phyloP scores from a whole-genome alignment of 2,113 vertebrate species.

The Tragelaphus scriptus region DNA sequence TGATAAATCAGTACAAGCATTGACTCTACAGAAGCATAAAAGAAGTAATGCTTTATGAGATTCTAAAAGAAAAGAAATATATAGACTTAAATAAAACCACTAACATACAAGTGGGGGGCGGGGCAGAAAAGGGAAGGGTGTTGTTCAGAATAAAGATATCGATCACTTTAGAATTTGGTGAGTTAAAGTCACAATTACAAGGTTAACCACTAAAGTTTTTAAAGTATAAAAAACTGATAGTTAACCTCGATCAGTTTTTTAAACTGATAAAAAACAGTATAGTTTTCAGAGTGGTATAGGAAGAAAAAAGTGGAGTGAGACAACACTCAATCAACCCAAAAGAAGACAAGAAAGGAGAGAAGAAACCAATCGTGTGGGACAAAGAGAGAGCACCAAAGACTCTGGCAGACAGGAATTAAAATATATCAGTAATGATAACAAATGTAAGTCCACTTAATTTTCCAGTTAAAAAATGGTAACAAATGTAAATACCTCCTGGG shows the following conservation, averaged over 20 bases:
- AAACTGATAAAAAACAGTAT: background rate
- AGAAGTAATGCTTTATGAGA: background rate
- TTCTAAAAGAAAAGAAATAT: background rate
- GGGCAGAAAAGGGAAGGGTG: background rate
- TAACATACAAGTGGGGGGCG: background rate
- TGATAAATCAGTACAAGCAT: background rate
- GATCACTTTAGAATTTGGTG: background rate
- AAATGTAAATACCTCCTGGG: background rate
- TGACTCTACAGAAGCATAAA: conserved; percentile 1
- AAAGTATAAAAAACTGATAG: background rate
- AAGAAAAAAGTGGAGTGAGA: background rate
- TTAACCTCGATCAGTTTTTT: background rate
- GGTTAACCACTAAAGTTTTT: background rate
- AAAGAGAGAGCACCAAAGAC: background rate
- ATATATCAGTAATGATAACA: background rate
- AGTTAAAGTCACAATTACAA: background rate
- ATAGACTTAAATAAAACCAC: background rate
- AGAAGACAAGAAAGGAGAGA: background rate
- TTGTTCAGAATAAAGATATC: background rate
- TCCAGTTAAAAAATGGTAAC: background rate
- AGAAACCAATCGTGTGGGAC: background rate
- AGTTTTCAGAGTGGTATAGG: background rate
- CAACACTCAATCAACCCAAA: background rate
- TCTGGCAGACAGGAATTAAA: background rate
- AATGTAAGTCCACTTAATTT: background rate